Conservation (phyloP, 2,888 invertebrate species). For the Himalopsyche anomala region DNA sequence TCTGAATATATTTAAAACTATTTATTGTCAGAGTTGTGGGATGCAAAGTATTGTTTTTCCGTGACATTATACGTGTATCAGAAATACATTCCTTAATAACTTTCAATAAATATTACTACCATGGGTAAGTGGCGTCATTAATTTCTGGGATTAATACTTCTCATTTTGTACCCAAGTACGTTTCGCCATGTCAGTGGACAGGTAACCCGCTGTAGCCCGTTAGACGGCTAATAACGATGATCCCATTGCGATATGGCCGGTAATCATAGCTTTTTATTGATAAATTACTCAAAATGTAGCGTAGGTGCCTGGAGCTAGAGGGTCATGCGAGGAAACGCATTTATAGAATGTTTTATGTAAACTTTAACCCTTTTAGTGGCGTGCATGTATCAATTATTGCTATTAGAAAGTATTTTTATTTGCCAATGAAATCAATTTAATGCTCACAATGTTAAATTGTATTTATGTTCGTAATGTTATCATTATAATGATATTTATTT, state of each 20-base stretch:
- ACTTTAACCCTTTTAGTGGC: constrained; percentile 6
- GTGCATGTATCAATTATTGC: background rate
- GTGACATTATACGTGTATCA: too few relatives aligned
- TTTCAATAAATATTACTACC: background rate
- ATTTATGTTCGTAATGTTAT: too few relatives aligned
- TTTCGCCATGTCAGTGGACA: constrained; percentile 15
- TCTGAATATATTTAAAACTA: too few relatives aligned
- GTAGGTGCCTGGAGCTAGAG: constrained; percentile 39
- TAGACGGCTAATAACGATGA: constrained; percentile 58
- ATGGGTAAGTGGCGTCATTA: constrained; percentile 2
- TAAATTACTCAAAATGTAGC: constrained; percentile 58
- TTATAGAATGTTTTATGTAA: constrained; percentile 23
- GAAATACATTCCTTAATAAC: too few relatives aligned
- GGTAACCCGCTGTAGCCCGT: constrained; percentile 47
- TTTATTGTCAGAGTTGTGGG: too few relatives aligned
- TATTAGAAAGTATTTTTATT: too few relatives aligned
- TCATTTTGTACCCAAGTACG: background rate
- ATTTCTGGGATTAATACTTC: background rate
- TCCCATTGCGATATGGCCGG: constrained; percentile 56
- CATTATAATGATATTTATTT: too few relatives aligned
- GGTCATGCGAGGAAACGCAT: constrained; percentile 34
- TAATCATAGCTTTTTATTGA: constrained; percentile 62
- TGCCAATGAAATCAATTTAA: too few relatives aligned
- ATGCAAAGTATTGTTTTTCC: too few relatives aligned
- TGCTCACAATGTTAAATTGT: too few relatives aligned